These are phyloP conservation scores for Dicycla oo DNA, from an alignment of 2,888 invertebrate species.

Conservation along the genomic window DNA sequence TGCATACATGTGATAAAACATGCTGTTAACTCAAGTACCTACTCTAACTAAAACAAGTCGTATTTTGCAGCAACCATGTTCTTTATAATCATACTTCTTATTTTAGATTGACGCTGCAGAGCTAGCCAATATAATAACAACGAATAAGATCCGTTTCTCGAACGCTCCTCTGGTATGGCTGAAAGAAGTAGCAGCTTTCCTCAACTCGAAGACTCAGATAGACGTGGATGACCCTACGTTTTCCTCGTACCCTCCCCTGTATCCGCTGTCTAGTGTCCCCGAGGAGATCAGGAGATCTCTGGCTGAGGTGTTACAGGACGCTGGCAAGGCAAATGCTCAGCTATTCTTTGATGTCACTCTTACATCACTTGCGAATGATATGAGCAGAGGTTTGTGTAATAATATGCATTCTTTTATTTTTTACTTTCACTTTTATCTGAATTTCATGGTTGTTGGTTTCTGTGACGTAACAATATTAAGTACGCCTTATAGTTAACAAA, in stretches of 20 bases:
- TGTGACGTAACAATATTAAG: constrained; percentile 19
- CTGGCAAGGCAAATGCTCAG: constrained; percentile 91
- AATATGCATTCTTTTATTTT: constrained; percentile 7
- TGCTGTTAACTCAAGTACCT: no score
- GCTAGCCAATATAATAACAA: constrained; percentile 85
- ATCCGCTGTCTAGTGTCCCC: constrained; percentile 90
- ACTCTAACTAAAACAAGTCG: no score
- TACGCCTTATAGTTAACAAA: not conserved
- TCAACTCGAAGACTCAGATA: constrained; percentile 91
- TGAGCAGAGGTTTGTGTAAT: constrained; percentile 91
- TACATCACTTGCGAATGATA: constrained; percentile 93
- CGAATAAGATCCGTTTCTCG: constrained; percentile 92
- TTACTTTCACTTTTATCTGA: constrained; percentile 38
- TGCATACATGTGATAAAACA: no score
- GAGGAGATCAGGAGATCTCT: constrained; percentile 82
- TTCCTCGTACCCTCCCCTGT: constrained; percentile 88
- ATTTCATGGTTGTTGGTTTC: constrained; percentile 43
- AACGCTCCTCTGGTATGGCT: constrained; percentile 93
- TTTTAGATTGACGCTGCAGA: constrained; percentile 92
- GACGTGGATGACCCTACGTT: constrained; percentile 92
- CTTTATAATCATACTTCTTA: constrained; percentile 6
- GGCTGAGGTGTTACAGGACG: constrained; percentile 89
- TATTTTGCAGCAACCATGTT: not conserved
- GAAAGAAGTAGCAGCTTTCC: constrained; percentile 92
- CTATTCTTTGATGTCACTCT: constrained; percentile 93